These are phyloP conservation scores for Uropsilus gracilis DNA, from an alignment of 2,113 vertebrate genomes.

Conservation along the genomic window DNA sequence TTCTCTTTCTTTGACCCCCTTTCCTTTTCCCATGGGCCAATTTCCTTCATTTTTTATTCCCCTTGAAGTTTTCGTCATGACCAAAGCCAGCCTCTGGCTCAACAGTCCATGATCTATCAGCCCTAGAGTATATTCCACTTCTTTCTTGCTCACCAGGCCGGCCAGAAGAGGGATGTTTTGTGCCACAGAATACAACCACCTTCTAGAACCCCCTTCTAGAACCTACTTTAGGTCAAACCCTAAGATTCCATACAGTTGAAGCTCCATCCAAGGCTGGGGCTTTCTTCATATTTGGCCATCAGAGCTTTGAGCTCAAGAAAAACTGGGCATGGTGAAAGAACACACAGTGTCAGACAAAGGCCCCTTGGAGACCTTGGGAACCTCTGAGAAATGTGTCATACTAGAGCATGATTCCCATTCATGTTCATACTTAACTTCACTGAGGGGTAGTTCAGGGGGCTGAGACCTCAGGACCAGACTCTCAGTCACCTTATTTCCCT, in stretches of 20 bases:
- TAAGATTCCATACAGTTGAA: background rate
- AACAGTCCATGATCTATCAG: background rate
- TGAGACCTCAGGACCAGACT: background rate
- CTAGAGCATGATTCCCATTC: background rate
- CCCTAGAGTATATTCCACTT: background rate
- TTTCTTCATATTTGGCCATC: slow-evolving; percentile 3
- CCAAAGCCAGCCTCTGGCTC: background rate
- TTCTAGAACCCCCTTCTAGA: slow-evolving; percentile 56
- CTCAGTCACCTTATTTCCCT: background rate
- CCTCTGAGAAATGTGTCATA: background rate
- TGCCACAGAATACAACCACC: background rate
- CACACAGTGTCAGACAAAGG: background rate
- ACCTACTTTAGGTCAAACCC: background rate
- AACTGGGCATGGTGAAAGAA: background rate
- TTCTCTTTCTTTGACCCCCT: background rate
- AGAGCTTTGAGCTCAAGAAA: background rate
- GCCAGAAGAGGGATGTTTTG: background rate
- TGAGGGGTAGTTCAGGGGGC: background rate
- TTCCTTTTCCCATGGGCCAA: background rate
- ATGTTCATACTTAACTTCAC: background rate
- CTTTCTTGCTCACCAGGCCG: background rate
- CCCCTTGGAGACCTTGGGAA: background rate
- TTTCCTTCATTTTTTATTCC: background rate
- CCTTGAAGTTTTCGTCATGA: background rate
- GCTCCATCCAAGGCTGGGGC: background rate